Conservation (phyloP, 2,888 invertebrate species). For the Eilema griseolum region DNA sequence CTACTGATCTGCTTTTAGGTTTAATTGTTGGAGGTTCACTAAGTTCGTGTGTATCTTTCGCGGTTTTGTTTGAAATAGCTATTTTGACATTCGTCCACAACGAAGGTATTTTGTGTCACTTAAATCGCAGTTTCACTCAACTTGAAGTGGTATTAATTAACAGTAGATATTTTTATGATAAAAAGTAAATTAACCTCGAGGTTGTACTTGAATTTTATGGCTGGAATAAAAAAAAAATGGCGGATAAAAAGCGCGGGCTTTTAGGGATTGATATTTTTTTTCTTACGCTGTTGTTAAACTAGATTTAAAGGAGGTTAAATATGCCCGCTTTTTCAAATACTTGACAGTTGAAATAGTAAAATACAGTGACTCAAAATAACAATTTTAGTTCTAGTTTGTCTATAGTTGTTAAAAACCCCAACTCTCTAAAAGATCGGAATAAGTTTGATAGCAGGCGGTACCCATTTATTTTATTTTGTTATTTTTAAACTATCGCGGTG, state of each 20-base stretch:
- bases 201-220: constrained; percentile 1
- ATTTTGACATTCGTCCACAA: not conserved
- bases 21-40: not conserved
- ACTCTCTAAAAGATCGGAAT: too few relatives aligned
- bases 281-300: too few relatives aligned
- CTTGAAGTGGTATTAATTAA: not conserved
- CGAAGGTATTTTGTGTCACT: not conserved
- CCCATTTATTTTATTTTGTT: too few relatives aligned
- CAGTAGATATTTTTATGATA: constrained; percentile 3
- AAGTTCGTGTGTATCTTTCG: not conserved
- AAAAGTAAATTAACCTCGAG: not conserved
- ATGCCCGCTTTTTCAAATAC: too few relatives aligned
- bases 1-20: too few relatives aligned
- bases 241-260: not conserved
- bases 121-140: not conserved
- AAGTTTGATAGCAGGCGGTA: too few relatives aligned
- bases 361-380: too few relatives aligned
- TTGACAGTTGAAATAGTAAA: too few relatives aligned
- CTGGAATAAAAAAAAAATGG: not conserved
- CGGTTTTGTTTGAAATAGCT: not conserved
- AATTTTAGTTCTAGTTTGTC: too few relatives aligned
- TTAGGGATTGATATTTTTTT: not conserved
- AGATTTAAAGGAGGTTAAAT: too few relatives aligned
- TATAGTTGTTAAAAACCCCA: too few relatives aligned
- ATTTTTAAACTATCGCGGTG: too few relatives aligned